Conservation (phyloP, 1,140 invertebrate species). For the Pachypsylla venusta region DNA sequence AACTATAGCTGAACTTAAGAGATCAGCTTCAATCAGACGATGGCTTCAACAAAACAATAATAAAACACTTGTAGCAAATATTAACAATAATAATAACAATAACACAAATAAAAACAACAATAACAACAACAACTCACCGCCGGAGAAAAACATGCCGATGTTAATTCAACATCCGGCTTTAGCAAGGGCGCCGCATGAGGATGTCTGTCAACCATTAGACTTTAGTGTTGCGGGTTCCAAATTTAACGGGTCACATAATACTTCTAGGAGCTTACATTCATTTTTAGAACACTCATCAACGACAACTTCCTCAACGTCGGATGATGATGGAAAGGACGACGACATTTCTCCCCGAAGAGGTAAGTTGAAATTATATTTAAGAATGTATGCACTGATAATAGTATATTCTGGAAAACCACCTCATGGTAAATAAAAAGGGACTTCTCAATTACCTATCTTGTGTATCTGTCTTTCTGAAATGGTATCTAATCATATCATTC, state of each 20-base stretch:
- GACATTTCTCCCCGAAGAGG: neutral
- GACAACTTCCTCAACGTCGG: neutral
- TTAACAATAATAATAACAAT: slow-evolving; percentile 3
- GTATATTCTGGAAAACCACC: too few relatives aligned
- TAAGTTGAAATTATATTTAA: too few relatives aligned
- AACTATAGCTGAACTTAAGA: slow-evolving; percentile 20
- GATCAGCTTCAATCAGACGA: slow-evolving; percentile 18
- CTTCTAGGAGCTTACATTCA: neutral
- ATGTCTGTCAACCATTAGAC: slow-evolving; percentile 22
- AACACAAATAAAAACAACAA: slow-evolving; percentile 20
- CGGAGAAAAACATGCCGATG: slow-evolving; percentile 21
- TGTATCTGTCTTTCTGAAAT: too few relatives aligned
- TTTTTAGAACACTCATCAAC: neutral
- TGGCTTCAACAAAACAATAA: slow-evolving; percentile 20
- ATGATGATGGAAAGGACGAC: neutral
- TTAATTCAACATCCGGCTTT: slow-evolving; percentile 14
- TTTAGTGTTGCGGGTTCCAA: slow-evolving; percentile 19
- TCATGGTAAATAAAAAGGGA: too few relatives aligned
- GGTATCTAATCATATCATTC: too few relatives aligned
- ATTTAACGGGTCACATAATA: slow-evolving; percentile 9
- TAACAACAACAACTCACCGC: slow-evolving; percentile 20
- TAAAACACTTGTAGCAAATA: neutral
- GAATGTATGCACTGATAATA: too few relatives aligned
- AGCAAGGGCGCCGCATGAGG: slow-evolving; percentile 12
- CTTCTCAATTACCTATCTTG: too few relatives aligned